phyloP scores from a whole-genome alignment of 2,888 invertebrate species.

The Lasioglossum marginatum region DNA sequence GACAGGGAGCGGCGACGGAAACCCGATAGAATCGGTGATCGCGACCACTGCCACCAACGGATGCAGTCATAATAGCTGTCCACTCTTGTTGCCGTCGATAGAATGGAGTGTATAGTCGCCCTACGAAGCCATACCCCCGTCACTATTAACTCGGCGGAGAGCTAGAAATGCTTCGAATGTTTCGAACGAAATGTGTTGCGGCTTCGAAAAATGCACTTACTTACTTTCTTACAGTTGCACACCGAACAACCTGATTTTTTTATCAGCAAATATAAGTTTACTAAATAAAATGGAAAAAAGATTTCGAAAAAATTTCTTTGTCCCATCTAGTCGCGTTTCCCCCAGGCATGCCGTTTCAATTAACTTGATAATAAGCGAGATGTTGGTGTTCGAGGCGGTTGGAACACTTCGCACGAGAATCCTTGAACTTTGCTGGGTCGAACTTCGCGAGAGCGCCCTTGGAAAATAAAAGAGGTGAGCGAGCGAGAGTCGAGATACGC shows the following conservation, averaged over 20 bases:
- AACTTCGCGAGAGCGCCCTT: neutral
- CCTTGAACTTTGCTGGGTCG: neutral
- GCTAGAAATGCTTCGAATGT: no score
- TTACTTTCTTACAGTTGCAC: no score
- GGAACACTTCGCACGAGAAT: neutral
- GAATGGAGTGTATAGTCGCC: neutral
- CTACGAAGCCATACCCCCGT: neutral
- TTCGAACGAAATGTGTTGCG: no score
- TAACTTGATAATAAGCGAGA: neutral
- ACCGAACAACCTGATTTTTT: no score
- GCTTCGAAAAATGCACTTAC: no score
- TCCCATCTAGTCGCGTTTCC: neutral
- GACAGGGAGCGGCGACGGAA: neutral
- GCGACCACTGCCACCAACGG: neutral
- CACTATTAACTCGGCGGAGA: neutral
- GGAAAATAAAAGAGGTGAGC: neutral
- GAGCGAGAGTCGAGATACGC: neutral
- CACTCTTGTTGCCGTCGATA: neutral
- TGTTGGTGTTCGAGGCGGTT: neutral
- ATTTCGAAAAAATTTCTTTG: no score
- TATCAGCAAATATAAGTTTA: no score
- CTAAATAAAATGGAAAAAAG: no score
- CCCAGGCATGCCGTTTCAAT: neutral
- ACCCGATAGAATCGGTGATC: neutral
- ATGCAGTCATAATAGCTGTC: neutral